Conservation (phyloP, 1,140 invertebrate genomes). For the Drosophila jambulina region DNA sequence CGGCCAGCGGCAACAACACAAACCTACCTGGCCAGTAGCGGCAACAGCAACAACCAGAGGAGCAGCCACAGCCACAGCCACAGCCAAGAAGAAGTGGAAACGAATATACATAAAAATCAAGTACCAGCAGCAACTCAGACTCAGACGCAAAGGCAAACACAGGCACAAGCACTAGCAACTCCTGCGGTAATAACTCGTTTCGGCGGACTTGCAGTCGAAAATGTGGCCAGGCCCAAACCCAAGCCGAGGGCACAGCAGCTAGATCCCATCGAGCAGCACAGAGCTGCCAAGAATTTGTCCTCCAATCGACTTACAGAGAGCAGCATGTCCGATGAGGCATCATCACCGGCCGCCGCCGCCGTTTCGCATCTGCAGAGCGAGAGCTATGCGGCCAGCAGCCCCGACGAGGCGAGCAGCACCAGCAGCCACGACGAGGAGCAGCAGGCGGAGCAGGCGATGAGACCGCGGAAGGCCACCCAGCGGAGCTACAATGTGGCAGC, state of each 20-base stretch:
- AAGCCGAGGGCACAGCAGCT: conserved; percentile 65
- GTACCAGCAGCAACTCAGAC: conserved; percentile 62
- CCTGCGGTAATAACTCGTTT: conserved; percentile 81
- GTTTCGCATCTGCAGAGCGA: conserved; percentile 60
- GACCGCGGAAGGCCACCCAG: conserved; percentile 50
- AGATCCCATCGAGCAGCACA: conserved; percentile 42
- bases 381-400: conserved; percentile 80
- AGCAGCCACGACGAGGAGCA: conserved; percentile 43
- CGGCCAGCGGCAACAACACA: conserved; percentile 66
- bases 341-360: conserved; percentile 10
- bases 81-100: conserved; percentile 67
- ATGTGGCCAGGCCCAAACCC: conserved; percentile 78
- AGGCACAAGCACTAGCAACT: conserved; percentile 44
- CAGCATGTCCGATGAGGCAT: conserved; percentile 54
- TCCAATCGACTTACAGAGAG: conserved; percentile 56
- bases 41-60: conserved; percentile 42
- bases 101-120: conserved; percentile 84
- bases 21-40: conserved; percentile 78
- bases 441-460: not conserved
- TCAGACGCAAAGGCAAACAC: conserved; percentile 4
- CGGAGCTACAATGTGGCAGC: conserved; percentile 86
- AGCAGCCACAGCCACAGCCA: conserved; percentile 26
- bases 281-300: conserved; percentile 67
- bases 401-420: conserved; percentile 51
- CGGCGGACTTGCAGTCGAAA: conserved; percentile 77